Conservation (phyloP, 64 coral and sea anemone species). For the Actinia tenebrosa region DNA sequence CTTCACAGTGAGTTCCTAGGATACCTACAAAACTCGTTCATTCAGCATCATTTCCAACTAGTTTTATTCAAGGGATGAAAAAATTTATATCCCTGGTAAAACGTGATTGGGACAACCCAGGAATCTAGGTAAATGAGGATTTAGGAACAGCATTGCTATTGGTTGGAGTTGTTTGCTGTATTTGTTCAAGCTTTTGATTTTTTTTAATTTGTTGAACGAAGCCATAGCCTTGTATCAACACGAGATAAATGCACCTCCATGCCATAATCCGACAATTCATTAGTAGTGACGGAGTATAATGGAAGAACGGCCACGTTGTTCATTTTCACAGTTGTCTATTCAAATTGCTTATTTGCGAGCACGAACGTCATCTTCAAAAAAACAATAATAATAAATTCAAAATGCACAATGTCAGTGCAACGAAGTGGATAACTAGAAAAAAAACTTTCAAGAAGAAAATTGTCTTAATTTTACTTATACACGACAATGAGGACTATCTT, state of each 20-base stretch:
- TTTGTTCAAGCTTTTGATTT: constrained; percentile 2
- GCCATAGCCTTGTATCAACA: neutral
- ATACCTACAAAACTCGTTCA: neutral
- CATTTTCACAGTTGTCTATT: neutral
- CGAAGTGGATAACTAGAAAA: no score
- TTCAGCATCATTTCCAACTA: neutral
- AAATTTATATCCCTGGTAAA: neutral
- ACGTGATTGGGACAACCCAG: neutral
- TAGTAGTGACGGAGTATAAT: neutral
- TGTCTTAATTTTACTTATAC: no score
- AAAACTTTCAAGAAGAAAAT: no score
- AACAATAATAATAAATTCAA: no score
- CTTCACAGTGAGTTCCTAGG: neutral
- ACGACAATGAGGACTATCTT: neutral
- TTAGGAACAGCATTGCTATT: neutral
- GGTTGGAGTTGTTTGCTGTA: neutral
- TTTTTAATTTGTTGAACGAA: neutral
- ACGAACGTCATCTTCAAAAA: no score
- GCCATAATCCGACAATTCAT: neutral
- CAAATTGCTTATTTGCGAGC: no score
- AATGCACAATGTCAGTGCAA: no score
- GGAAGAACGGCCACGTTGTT: neutral
- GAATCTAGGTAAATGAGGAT: constrained; percentile 9
- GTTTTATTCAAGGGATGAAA: neutral
- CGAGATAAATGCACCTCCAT: neutral